Conservation (phyloP, 2,797 vertebrate genomes). For the Miichthys miiuy region DNA sequence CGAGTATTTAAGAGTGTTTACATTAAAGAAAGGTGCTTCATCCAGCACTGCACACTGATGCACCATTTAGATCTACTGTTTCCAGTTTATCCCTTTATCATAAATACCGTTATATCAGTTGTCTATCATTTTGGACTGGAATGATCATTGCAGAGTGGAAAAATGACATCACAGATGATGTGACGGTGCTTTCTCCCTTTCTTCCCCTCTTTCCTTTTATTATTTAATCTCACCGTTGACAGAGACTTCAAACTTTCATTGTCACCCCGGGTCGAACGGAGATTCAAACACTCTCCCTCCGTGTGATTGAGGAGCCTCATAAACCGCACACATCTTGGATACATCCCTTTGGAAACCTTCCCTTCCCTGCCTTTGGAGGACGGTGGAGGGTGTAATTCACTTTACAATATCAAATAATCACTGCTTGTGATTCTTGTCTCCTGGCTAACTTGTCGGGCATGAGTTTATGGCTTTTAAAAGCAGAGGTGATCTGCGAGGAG, state of each 20-base stretch:
- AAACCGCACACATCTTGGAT: constrained; percentile 66
- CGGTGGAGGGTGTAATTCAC: constrained; percentile 73
- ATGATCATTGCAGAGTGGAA: constrained; percentile 33
- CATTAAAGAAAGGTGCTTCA: constrained; percentile 58
- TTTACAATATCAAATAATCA: constrained; percentile 81
- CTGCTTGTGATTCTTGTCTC: constrained; percentile 72
- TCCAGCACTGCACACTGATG: constrained; percentile 37
- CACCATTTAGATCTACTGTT: constrained; percentile 25
- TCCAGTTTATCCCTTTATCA: constrained; percentile 27
- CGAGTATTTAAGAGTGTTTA: constrained; percentile 62
- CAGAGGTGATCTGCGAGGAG: constrained; percentile 59
- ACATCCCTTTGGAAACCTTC: constrained; percentile 57
- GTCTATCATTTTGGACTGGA: constrained; percentile 30
- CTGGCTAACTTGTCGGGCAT: constrained; percentile 70
- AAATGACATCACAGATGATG: constrained; percentile 41
- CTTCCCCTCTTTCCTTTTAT: constrained; percentile 49
- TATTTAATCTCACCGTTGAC: constrained; percentile 65
- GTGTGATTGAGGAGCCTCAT: constrained; percentile 80
- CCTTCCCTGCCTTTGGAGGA: constrained; percentile 42
- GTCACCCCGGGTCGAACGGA: constrained; percentile 60
- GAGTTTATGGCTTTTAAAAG: constrained; percentile 76
- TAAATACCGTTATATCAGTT: neutral
- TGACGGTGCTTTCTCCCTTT: neutral
- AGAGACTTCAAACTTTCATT: constrained; percentile 62
- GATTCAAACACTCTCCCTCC: constrained; percentile 57